Evolutionary conservation across 1,140 invertebrate genomes (phyloP), one percentile per base, ranked within the genome.

Genomic region (Drosophila varians): DNA sequence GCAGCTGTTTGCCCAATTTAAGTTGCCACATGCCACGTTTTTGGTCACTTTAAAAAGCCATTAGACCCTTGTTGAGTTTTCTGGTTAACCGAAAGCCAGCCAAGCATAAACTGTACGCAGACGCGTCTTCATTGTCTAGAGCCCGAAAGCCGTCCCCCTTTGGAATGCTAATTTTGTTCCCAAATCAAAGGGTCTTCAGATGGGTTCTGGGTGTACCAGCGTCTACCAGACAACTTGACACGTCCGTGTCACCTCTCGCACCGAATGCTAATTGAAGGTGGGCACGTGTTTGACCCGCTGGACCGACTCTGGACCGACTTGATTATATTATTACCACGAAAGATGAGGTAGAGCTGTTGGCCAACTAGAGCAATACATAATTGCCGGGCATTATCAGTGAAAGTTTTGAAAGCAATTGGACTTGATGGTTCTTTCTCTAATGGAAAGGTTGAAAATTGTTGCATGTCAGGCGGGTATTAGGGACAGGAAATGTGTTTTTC

Each of bases 31-130:
- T 66, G 75, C 60, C 75, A 84, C 72, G n/a, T 76, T 86, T 86
- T 86, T 80, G 80, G 79, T 79, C 80, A 80, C 76, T 84, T 84
- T 86, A 73, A 65, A 78, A 56, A 64, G 28, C 65, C 66, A 84
- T 84, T 76, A 80, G 72, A 73, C 49, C 52, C 60, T 74, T 65
- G 58, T 65, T 74, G 52, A 49, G 38, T 25, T 18, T 46, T 46
- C 47, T 11, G 4, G 7, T 56, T 34, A 26, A 53, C 36, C 52
- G 26, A 25, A 42, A 58, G 21, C 36, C 72, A 79, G 66, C 79
- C 72, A 69, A 76, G 72, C 80, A 60, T 61, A 76, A 84, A 80
- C 60, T 76, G 49, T 69, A 80, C 79, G 28, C 3, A 36, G n/a
- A 60, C 53, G 40, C 23, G 26, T 64, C 61, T 65, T 65, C 69